phyloP scores from a whole-genome alignment of 2,888 invertebrate species.

The Antheraea yamamai region DNA sequence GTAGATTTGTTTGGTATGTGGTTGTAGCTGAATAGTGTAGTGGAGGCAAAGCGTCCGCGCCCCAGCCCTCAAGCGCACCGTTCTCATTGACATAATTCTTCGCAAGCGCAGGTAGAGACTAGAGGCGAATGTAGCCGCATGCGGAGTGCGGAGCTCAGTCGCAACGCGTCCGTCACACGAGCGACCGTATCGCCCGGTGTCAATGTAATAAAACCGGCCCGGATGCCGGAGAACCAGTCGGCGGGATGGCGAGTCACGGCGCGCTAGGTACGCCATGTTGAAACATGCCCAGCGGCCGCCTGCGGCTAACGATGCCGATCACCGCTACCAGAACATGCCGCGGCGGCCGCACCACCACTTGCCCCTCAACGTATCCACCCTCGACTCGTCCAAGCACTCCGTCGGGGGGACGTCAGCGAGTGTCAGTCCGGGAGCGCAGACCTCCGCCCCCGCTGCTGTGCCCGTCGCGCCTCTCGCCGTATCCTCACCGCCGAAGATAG shows the following conservation, averaged over 20 bases:
- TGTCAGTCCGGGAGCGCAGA: constrained; percentile 81
- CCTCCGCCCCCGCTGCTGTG: constrained; percentile 47
- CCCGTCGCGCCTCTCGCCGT: constrained; percentile 58
- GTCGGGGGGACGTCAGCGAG: constrained; percentile 81
- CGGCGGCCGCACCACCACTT: constrained; percentile 83
- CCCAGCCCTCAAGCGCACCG: constrained; percentile 42
- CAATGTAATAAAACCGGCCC: constrained; percentile 46
- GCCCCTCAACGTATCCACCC: constrained; percentile 85
- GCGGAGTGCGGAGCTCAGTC: constrained; percentile 47
- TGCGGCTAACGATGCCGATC: constrained; percentile 79
- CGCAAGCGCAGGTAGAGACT: constrained; percentile 55
- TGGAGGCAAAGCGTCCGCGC: constrained; percentile 20
- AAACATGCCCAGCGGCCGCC: constrained; percentile 86
- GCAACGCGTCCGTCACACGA: constrained; percentile 55
- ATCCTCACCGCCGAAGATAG: constrained; percentile 70
- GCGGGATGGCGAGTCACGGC: constrained; percentile 70
- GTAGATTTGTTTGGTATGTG: constrained; percentile 41
- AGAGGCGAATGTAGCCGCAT: constrained; percentile 17
- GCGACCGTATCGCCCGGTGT: constrained; percentile 47
- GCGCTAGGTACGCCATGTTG: constrained; percentile 83
- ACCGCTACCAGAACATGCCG: constrained; percentile 81
- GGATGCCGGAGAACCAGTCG: constrained; percentile 71
- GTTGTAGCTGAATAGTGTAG: constrained; percentile 2
- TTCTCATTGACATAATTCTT: constrained; percentile 67
- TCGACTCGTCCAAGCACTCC: constrained; percentile 86